Percentiles rank a stretch among this genome's conserved stretches.
Conservation (phyloP, 2,797 vertebrate species). For the Petrocephalus sullivani region DNA sequence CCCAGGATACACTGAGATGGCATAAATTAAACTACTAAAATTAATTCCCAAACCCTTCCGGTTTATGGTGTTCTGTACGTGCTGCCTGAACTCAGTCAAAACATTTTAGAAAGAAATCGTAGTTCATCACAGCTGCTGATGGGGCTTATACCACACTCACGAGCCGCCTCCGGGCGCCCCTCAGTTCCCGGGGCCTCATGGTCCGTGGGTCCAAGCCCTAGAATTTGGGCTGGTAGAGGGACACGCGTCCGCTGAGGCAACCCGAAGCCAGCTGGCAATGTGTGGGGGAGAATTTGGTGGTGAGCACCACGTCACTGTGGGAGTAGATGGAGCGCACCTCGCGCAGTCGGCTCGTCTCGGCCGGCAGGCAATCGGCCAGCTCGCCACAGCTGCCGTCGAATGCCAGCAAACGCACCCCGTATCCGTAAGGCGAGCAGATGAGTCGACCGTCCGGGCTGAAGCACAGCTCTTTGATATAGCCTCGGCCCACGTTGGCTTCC, state of each 20-base stretch:
- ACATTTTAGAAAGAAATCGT: not conserved
- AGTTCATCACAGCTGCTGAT: not conserved
- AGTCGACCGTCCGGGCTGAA: conserved; percentile 97
- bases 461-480: conserved; percentile 97
- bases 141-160: not conserved
- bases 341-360: conserved; percentile 78
- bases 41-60: not conserved
- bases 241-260: conserved; percentile 95
- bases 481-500: conserved; percentile 95
- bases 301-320: conserved; percentile 95
- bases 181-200: not conserved
- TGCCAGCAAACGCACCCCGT: conserved; percentile 90
- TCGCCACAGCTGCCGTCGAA: conserved; percentile 86
- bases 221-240: conserved; percentile 98
- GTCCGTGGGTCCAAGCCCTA: conserved; percentile 53
- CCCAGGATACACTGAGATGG: not conserved
- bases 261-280: conserved; percentile 99
- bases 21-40: not conserved
- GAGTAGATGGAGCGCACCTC: conserved; percentile 96
- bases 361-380: conserved; percentile 87
- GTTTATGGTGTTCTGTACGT: not conserved
- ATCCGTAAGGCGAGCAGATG: conserved; percentile 94
- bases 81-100: not conserved
- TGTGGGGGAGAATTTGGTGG: conserved; percentile 97
- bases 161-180: not conserved